These are phyloP conservation scores for Australoheros facetus DNA, from an alignment of 2,797 vertebrate genomes.

Conservation along the genomic window DNA sequence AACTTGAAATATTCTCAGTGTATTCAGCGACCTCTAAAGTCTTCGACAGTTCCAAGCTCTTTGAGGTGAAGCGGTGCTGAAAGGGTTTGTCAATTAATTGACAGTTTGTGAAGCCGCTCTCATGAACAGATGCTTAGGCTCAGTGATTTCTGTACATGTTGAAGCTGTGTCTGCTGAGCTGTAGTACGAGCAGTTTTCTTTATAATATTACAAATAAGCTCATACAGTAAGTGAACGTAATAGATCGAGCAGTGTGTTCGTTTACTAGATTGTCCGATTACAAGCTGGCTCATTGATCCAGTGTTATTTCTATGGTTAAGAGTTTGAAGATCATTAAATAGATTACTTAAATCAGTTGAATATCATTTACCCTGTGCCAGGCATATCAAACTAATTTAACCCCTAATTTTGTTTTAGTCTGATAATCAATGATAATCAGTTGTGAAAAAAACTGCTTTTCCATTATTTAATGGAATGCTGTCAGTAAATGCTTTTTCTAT, in stretches of 20 bases:
- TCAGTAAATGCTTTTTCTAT: neutral
- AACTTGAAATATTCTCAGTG: conserved; percentile 20
- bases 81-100: conserved; percentile 5
- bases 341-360: neutral
- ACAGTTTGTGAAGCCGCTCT: neutral
- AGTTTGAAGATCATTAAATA: neutral
- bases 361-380: neutral
- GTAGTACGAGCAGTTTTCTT: too few species aligned
- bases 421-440: too few species aligned
- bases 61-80: neutral
- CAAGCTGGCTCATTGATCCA: neutral
- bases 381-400: neutral
- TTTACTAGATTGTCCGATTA: neutral
- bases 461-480: neutral
- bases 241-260: neutral
- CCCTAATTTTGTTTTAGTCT: too few species aligned
- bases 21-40: conserved; percentile 17
- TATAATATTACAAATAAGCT: too few species aligned
- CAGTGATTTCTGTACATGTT: neutral
- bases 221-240: too few species aligned
- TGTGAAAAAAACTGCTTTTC: neutral
- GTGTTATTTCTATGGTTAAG: neutral
- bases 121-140: neutral
- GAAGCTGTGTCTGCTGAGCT: neutral
- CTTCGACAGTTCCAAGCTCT: neutral